Conservation (phyloP, 2,888 invertebrate genomes). For the Noctua janthina region DNA sequence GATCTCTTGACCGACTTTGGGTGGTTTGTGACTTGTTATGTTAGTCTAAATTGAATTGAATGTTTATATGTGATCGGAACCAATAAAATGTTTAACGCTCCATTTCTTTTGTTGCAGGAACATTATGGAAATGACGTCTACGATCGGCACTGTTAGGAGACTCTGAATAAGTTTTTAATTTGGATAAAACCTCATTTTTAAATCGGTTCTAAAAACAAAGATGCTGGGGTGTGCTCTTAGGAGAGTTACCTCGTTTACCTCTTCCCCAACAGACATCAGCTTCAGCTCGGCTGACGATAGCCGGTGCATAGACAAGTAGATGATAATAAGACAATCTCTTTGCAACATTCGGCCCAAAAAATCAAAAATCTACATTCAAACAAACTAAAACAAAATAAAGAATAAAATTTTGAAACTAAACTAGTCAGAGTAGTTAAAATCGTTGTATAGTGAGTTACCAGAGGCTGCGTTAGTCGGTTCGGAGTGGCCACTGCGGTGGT, state of each 20-base stretch:
- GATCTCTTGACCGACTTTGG: constrained; percentile 85
- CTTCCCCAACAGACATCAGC: constrained; percentile 78
- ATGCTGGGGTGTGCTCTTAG: constrained; percentile 89
- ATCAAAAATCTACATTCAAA: constrained; percentile 65
- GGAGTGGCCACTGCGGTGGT: constrained; percentile 88
- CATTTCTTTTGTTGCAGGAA: constrained; percentile 87
- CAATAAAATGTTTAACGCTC: constrained; percentile 76
- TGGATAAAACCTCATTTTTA: constrained; percentile 75
- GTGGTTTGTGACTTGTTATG: constrained; percentile 79
- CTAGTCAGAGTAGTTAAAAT: constrained; percentile 84
- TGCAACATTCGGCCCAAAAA: constrained; percentile 73
- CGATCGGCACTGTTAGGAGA: constrained; percentile 73
- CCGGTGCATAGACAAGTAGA: constrained; percentile 90
- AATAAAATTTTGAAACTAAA: constrained; percentile 67
- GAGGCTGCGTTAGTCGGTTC: constrained; percentile 75
- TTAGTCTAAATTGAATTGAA: constrained; percentile 71
- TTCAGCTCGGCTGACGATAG: constrained; percentile 88
- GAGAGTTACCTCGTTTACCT: constrained; percentile 83
- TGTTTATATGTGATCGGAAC: constrained; percentile 73
- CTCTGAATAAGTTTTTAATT: constrained; percentile 70
- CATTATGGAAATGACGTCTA: constrained; percentile 82
- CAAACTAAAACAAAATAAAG: constrained; percentile 14
- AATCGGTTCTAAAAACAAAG: constrained; percentile 82
- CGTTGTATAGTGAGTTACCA: constrained; percentile 85
- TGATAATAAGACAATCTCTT: constrained; percentile 69